Base-by-base conservation (phyloP, 2,113 vertebrate species). In the Cinclus cinclus region DNA sequence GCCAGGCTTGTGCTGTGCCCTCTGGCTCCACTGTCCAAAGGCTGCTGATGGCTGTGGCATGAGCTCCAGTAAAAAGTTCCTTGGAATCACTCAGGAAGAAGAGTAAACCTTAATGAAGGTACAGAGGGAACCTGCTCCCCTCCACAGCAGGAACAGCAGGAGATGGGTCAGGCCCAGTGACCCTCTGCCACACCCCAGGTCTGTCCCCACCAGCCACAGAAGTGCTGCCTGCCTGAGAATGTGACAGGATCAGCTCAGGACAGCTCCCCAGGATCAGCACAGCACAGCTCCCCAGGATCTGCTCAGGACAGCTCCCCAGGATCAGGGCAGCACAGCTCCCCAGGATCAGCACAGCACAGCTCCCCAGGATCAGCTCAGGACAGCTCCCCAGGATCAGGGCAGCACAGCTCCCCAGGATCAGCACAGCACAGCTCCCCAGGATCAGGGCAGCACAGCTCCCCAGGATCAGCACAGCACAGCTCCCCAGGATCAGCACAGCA, bases 181-280 rank as follows among this genome's bases (percentile, higher is more conserved):
- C 25, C 64, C 44, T 70, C 62, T 56, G 37, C 7, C 25, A 20
- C 8, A 25, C 6, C 10, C 27, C 64, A 46, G 16, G 8, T 24
- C 62, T 3, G 0, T 64, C 44, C 42, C 58, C 41, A 35, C 9
- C 14, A 68, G 15, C 52, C 28, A 6, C 0, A 9, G 25, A 4
- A 10, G 10, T 6, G 33, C 9, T 46, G 0, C 0, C 35, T 30
- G 52, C 52, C 11, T 0, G 1, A 14, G 17, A 33, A 39, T 39
- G 25, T 33, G 52, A 42, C 31, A 41, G 22, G 49, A 47, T 19
- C 20, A 55, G 46, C 7, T 9, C 60, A 62, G 65, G 35, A 39
- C 59, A 60, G 15, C 24, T 39, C 35, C 24, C 16, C 13, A 8
- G 39, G 39, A 42, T 42, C 27, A 63, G 39, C 23, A 5, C 47